Percentiles rank a stretch among this genome's conserved stretches.
These are phyloP conservation scores for Argya squamiceps DNA, from an alignment of 2,797 vertebrate species.

Conservation along the genomic window DNA sequence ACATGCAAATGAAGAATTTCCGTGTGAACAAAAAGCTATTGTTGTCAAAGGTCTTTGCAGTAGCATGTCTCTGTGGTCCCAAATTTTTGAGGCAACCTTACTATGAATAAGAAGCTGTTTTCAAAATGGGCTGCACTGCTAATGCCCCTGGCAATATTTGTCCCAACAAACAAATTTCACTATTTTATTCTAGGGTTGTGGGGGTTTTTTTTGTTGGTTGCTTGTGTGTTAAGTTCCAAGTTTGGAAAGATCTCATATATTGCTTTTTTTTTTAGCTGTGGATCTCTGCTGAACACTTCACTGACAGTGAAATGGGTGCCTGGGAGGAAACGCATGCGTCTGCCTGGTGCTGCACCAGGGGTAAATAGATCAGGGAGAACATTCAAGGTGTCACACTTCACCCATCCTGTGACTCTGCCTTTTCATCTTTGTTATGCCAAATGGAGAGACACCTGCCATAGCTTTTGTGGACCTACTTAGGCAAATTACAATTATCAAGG, in stretches of 20 bases:
- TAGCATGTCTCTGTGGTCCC: neutral
- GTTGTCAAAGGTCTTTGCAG: neutral
- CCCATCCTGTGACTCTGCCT: neutral
- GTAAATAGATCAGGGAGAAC: neutral
- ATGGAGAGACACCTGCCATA: neutral
- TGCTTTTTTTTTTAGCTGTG: neutral
- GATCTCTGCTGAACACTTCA: neutral
- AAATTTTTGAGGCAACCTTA: neutral
- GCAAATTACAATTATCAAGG: neutral
- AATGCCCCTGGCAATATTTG: neutral
- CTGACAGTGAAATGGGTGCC: neutral
- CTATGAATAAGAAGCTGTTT: neutral
- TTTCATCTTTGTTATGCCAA: neutral
- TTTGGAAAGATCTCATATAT: neutral
- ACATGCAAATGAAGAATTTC: neutral
- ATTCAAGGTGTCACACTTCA: neutral
- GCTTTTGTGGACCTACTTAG: neutral
- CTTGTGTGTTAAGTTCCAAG: neutral
- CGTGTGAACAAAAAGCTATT: neutral
- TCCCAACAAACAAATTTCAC: neutral
- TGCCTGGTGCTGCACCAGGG: neutral
- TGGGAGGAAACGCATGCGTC: neutral
- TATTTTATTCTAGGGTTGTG: neutral
- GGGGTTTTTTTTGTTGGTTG: neutral
- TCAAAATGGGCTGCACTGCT: neutral